These are phyloP conservation scores for Meteorus colon DNA, from an alignment of 2,888 invertebrate species.

Conservation along the genomic window DNA sequence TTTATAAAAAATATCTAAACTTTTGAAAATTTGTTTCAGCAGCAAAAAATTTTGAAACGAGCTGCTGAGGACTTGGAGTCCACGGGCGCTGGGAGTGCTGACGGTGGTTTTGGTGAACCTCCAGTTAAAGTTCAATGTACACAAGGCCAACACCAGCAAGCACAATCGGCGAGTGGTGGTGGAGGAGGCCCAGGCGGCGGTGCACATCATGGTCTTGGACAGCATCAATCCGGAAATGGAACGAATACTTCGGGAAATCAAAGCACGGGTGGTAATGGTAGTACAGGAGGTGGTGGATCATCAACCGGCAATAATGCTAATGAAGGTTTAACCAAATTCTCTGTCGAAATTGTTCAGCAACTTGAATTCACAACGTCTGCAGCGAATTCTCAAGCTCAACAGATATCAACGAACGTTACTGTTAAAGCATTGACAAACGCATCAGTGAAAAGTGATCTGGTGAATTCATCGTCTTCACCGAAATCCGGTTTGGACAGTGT, in stretches of 20 bases:
- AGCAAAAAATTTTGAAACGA: conserved; percentile 89
- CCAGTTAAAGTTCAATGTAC: conserved; percentile 84
- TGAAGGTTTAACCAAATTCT: conserved; percentile 81
- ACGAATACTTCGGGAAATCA: conserved; percentile 58
- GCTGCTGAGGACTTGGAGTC: conserved; percentile 81
- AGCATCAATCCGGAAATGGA: conserved; percentile 64
- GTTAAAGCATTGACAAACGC: conserved; percentile 87
- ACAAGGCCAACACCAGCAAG: conserved; percentile 74
- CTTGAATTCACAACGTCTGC: conserved; percentile 91
- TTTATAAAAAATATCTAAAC: conserved; percentile 29
- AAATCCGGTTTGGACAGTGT: conserved; percentile 75
- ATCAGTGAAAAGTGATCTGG: conserved; percentile 78
- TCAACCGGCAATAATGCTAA: conserved; percentile 62
- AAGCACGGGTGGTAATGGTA: conserved; percentile 42
- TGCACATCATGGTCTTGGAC: conserved; percentile 65
- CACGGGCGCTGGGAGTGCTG: conserved; percentile 70
- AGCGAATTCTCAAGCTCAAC: conserved; percentile 90
- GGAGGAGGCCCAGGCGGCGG: conserved; percentile 52
- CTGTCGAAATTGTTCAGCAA: conserved; percentile 94
- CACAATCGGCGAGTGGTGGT: conserved; percentile 60
- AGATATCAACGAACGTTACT: conserved; percentile 93
- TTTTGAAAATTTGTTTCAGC: conserved; percentile 75
- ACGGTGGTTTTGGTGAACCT: conserved; percentile 80
- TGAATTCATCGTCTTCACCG: conserved; percentile 73
- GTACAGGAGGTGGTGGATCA: conserved; percentile 29